A percentile compares a stretch with the other conserved stretches of the same genome.
Evolutionary conservation across 2,113 vertebrate species (phyloP).

Genomic region (Hippoglossus stenolepis): DNA sequence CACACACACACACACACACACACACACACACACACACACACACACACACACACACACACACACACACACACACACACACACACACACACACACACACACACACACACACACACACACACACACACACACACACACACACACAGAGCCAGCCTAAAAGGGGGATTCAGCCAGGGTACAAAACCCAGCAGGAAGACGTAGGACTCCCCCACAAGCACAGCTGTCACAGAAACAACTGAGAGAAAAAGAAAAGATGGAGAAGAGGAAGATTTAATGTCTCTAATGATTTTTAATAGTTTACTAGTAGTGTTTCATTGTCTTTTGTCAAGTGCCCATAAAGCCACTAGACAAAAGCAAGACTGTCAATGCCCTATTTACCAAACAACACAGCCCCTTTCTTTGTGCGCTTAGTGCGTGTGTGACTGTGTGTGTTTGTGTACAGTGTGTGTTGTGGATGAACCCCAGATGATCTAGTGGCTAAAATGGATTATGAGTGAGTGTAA

Average conservation of each 20-base stretch:
- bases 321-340: conserved; percentile 37
- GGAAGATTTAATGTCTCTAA: conserved; percentile 21
- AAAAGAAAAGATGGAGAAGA: neutral
- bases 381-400: conserved; percentile 25
- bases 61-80: conserved; percentile 38
- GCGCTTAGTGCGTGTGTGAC: conserved; percentile 9
- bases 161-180: conserved; percentile 68
- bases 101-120: conserved; percentile 35
- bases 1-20: conserved; percentile 18
- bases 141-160: conserved; percentile 57
- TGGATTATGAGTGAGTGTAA: conserved; percentile 73
- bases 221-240: conserved; percentile 7
- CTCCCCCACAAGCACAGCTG: conserved; percentile 66
- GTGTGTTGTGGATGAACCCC: conserved; percentile 62
- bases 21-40: conserved; percentile 35
- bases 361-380: conserved; percentile 23
- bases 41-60: conserved; percentile 28
- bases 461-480: conserved; percentile 71
- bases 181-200: conserved; percentile 61
- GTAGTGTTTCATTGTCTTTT: conserved; percentile 27
- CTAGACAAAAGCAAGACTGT: conserved; percentile 30
- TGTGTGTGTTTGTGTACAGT: conserved; percentile 27
- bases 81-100: conserved; percentile 18
- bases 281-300: conserved; percentile 11
- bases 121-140: conserved; percentile 21